Evolutionary conservation across 2,113 vertebrate genomes (phyloP).

Genomic region (Toxostoma redivivum): DNA sequence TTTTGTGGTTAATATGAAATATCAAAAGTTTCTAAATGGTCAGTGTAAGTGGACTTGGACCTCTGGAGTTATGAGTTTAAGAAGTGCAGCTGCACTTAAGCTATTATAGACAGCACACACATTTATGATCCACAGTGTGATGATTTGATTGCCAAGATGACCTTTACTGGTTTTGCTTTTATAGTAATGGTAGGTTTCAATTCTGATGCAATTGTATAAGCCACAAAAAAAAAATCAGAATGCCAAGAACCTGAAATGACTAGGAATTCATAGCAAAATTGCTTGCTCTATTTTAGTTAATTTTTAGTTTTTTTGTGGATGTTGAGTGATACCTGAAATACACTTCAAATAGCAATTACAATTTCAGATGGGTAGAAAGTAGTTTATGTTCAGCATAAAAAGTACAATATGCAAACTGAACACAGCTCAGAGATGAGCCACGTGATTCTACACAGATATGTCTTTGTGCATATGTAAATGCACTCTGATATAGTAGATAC

Average conservation of each 20-base stretch:
- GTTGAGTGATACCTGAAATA: background rate
- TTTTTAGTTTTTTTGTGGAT: background rate
- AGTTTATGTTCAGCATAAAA: background rate
- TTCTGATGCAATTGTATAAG: background rate
- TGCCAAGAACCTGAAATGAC: background rate
- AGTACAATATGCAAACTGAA: background rate
- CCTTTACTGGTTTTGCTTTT: background rate
- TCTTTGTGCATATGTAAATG: background rate
- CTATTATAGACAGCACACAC: background rate
- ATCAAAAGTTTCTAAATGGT: background rate
- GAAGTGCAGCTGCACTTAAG: background rate
- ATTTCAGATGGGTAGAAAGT: background rate
- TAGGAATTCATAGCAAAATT: background rate
- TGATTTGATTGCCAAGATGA: background rate
- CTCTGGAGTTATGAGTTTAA: background rate
- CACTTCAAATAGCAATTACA: background rate
- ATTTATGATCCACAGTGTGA: background rate
- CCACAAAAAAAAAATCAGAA: background rate
- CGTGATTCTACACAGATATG: background rate
- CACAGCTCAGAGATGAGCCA: background rate
- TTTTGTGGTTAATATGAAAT: background rate
- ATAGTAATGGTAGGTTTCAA: background rate
- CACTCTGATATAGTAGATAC: background rate
- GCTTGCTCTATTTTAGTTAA: background rate
- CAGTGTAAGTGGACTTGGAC: background rate